These are phyloP conservation scores for Melitaea athalia DNA, from an alignment of 2,888 invertebrate species.

Conservation along the genomic window DNA sequence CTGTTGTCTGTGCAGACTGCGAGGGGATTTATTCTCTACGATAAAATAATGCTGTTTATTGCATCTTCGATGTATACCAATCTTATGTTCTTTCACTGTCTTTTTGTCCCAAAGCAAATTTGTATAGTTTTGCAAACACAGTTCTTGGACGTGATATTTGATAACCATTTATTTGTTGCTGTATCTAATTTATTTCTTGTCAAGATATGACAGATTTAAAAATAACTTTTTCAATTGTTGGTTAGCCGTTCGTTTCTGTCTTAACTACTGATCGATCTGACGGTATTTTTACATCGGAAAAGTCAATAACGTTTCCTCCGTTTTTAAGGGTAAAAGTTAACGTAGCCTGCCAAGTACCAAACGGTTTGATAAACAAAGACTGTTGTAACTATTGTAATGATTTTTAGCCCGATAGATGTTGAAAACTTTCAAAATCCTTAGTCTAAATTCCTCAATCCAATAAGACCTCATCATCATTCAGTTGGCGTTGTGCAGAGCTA, in stretches of 20 bases:
- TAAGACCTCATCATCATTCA: too few species aligned
- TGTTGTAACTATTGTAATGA: too few species aligned
- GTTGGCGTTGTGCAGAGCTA: too few species aligned
- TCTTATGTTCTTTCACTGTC: conserved; percentile 15
- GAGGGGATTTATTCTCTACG: conserved; percentile 43
- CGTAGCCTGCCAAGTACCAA: too few species aligned
- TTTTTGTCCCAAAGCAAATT: conserved; percentile 28
- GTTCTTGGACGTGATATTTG: conserved; percentile 17
- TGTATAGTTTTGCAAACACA: conserved; percentile 27
- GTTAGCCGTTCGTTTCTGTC: conserved; percentile 17
- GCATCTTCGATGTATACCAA: conserved; percentile 44
- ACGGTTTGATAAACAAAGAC: too few species aligned
- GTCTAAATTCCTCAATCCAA: too few species aligned
- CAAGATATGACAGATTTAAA: conserved; percentile 11
- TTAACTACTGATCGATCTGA: not conserved
- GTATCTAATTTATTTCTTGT: conserved; percentile 20
- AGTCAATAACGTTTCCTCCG: too few species aligned
- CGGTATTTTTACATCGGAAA: too few species aligned
- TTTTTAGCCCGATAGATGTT: too few species aligned
- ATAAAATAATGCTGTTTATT: conserved; percentile 52
- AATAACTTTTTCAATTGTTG: conserved; percentile 16
- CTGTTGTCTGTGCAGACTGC: conserved; percentile 17
- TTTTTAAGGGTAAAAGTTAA: too few species aligned
- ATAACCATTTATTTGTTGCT: conserved; percentile 22
- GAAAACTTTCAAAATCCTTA: too few species aligned